phyloP scores from a whole-genome alignment of 2,113 vertebrate species.

The Chlorodrepanis virens region DNA sequence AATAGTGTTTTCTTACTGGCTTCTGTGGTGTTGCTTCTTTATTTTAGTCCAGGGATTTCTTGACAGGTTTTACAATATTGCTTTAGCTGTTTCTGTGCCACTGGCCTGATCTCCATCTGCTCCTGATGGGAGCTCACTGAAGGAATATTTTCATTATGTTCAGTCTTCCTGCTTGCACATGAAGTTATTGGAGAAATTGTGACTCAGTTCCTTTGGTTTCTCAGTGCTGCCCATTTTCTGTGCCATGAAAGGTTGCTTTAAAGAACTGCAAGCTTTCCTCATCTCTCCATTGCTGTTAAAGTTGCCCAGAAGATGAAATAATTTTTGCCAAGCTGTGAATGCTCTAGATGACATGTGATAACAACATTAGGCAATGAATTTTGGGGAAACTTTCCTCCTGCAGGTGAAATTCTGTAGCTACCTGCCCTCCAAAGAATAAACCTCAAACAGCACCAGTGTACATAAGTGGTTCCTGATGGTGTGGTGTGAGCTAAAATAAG shows the following conservation, averaged over 20 bases:
- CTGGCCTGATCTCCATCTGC: neutral
- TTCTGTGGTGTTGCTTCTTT: neutral
- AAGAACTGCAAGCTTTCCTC: neutral
- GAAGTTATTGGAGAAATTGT: neutral
- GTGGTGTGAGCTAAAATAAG: neutral
- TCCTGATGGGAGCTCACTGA: neutral
- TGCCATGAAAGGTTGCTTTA: neutral
- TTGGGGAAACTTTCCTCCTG: neutral
- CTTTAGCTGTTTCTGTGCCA: neutral
- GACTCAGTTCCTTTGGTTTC: neutral
- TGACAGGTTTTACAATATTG: neutral
- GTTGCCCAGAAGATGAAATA: neutral
- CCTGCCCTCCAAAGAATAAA: neutral
- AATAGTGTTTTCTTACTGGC: neutral
- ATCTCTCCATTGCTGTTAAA: neutral
- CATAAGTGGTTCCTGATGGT: neutral
- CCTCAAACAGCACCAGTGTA: accelerated
- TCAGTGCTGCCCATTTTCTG: neutral
- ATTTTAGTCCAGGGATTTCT: neutral
- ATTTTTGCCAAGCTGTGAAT: neutral
- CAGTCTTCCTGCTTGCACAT: neutral
- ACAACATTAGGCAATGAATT: neutral
- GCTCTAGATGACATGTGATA: neutral
- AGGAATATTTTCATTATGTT: neutral
- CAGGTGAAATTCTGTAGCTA: neutral